These are phyloP conservation scores for Euura lappo DNA, from an alignment of 1,140 invertebrate species.

Conservation along the genomic window DNA sequence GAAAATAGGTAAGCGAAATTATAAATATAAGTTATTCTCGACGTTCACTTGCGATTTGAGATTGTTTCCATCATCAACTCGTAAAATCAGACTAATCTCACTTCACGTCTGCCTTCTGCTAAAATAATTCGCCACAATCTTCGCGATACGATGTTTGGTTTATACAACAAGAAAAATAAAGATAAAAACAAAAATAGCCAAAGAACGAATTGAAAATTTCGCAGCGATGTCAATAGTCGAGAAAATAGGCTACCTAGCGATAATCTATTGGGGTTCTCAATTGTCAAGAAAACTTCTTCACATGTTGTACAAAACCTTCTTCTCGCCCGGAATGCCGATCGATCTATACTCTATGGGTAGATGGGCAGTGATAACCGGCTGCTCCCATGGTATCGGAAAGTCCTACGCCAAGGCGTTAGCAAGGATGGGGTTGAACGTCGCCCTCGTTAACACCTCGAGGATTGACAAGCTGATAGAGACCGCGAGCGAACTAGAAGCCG, in stretches of 20 bases:
- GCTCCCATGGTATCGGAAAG: constrained; percentile 88
- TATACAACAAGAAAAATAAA: too few relatives aligned
- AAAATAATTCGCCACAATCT: too few relatives aligned
- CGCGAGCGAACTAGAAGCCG: constrained; percentile 55
- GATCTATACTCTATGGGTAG: constrained; percentile 40
- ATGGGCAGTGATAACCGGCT: constrained; percentile 78
- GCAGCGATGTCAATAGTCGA: constrained; percentile 25
- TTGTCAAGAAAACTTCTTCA: constrained; percentile 31
- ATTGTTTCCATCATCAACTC: too few relatives aligned
- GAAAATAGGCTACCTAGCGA: constrained; percentile 43
- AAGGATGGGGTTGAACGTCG: constrained; percentile 78
- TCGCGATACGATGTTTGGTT: too few relatives aligned
- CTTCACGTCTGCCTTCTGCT: too few relatives aligned
- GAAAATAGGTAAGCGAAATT: too few relatives aligned
- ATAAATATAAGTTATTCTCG: too few relatives aligned
- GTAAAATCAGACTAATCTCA: too few relatives aligned
- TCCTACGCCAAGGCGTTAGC: constrained; percentile 84
- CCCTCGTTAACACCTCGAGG: constrained; percentile 83
- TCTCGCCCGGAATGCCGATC: constrained; percentile 22
- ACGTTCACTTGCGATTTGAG: too few relatives aligned
- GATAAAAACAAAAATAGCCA: too few relatives aligned
- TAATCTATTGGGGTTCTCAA: constrained; percentile 38
- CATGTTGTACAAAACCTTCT: constrained; percentile 33
- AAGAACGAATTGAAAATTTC: background rate
- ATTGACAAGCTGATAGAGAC: constrained; percentile 73